A percentile compares a stretch with the other conserved stretches of the same genome.
Conservation (phyloP, 2,113 vertebrate species). For the Herpetotheres cachinnans region DNA sequence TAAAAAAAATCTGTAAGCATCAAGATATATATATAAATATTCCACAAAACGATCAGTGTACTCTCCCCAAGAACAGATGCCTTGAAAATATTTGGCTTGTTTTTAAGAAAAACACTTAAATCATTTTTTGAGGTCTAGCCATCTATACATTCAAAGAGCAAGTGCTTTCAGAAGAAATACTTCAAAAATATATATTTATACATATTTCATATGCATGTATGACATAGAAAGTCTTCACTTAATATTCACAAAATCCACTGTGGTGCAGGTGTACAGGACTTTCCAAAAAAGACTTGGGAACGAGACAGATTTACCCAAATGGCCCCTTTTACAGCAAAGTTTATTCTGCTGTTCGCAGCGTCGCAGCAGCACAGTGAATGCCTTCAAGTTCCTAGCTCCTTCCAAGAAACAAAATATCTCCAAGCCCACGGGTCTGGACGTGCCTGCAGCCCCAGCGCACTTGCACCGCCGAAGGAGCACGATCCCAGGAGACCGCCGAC, state of each 20-base stretch:
- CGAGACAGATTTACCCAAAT: background rate
- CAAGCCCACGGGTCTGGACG: fast-evolving
- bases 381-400: background rate
- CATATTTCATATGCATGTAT: background rate
- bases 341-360: background rate
- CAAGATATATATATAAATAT: slow-evolving; percentile 37
- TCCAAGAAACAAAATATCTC: background rate
- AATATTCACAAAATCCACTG: slow-evolving; percentile 25
- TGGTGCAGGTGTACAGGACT: background rate
- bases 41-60: slow-evolving; percentile 65
- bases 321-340: background rate
- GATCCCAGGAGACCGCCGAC: fast-evolving
- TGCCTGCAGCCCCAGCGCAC: fast-evolving
- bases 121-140: slow-evolving; percentile 66
- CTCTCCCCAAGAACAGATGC: slow-evolving; percentile 48
- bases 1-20: slow-evolving; percentile 63
- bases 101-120: slow-evolving; percentile 67
- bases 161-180: slow-evolving; percentile 56
- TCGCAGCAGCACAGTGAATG: background rate
- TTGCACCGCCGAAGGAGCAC: fast-evolving
- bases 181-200: slow-evolving; percentile 34
- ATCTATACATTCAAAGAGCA: slow-evolving; percentile 43
- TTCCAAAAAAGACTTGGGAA: slow-evolving; percentile 19
- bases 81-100: slow-evolving; percentile 58
- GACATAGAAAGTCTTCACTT: background rate